phyloP scores from a whole-genome alignment of 2,888 invertebrate genomes.

The Eristalinus sepulchralis region DNA sequence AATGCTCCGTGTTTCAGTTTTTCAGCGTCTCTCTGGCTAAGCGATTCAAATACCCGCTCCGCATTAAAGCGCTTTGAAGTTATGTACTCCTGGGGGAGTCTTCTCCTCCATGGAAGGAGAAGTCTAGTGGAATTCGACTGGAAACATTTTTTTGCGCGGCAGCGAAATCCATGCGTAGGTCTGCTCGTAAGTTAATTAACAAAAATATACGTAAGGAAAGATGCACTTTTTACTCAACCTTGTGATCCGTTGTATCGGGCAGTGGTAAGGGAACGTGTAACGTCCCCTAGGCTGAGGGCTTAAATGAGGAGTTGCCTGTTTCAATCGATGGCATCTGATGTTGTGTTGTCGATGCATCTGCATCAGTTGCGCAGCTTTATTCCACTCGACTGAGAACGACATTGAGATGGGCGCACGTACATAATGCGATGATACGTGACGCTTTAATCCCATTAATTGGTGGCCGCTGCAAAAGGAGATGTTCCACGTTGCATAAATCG shows the following conservation, averaged over 20 bases:
- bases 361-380: slow-evolving; percentile 53
- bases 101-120: neutral
- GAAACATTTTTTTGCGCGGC: neutral
- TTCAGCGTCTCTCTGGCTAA: neutral
- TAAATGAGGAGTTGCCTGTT: slow-evolving; percentile 41
- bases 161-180: slow-evolving; percentile 43
- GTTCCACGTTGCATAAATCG: neutral
- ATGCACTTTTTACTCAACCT: neutral
- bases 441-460: slow-evolving; percentile 7
- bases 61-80: neutral
- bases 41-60: neutral
- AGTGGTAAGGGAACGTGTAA: neutral
- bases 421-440: slow-evolving; percentile 29
- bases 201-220: slow-evolving; percentile 37
- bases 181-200: slow-evolving; percentile 48
- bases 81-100: neutral
- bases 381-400: slow-evolving; percentile 41
- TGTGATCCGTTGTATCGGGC: neutral
- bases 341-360: slow-evolving; percentile 1
- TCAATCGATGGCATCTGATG: slow-evolving; percentile 35
- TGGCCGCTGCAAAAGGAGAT: neutral
- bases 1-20: neutral
- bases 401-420: slow-evolving; percentile 12
- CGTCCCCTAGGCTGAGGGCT: slow-evolving; percentile 35
- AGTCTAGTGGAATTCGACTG: slow-evolving; percentile 7